Conservation (phyloP, 2,888 invertebrate genomes). For the Dynastes hyllus region DNA sequence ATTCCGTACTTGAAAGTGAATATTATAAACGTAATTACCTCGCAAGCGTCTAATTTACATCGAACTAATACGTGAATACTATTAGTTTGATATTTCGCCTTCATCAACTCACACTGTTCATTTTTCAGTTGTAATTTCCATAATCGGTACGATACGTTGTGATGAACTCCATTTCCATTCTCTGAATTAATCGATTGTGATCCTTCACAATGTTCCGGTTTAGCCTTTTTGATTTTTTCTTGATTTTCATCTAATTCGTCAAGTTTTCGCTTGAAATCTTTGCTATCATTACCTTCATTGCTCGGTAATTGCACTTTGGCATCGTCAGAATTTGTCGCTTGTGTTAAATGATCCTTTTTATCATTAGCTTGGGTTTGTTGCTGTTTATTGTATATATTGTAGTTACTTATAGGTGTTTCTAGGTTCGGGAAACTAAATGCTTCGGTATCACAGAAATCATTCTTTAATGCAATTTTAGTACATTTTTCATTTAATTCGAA, state of each 20-base stretch:
- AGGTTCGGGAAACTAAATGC: constrained; percentile 57
- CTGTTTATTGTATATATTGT: not conserved
- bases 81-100: constrained; percentile 60
- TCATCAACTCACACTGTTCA: constrained; percentile 61
- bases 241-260: not conserved
- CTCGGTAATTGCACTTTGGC: not conserved
- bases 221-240: not conserved
- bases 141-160: constrained; percentile 65
- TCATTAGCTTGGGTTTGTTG: not conserved
- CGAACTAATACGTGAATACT: constrained; percentile 64
- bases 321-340: not conserved
- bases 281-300: not conserved
- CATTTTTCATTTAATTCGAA: constrained; percentile 60
- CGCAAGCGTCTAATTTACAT: constrained; percentile 65
- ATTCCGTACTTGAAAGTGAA: too few species aligned
- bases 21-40: constrained; percentile 57
- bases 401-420: not conserved
- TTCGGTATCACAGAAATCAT: constrained; percentile 63
- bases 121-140: constrained; percentile 64
- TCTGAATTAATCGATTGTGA: constrained; percentile 8
- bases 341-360: not conserved
- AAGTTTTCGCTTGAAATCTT: not conserved
- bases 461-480: constrained; percentile 61
- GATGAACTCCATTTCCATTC: constrained; percentile 55
- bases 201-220: not conserved